Percentiles rank a stretch among this genome's conserved stretches.
phyloP scores from a whole-genome alignment of 2,888 invertebrate genomes.

The Leucophenga maculata region DNA sequence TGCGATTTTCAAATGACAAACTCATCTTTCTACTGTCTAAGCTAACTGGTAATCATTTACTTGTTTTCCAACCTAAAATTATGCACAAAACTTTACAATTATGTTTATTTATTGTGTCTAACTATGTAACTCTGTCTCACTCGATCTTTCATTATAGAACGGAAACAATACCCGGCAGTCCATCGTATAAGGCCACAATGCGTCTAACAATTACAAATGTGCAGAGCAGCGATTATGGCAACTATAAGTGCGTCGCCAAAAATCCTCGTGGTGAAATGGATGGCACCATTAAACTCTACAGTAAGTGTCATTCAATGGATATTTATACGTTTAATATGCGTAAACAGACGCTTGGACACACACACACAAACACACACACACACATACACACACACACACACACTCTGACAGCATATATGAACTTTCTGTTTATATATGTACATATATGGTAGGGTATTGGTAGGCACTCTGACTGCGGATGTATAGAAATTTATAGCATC shows the following conservation, averaged over 20 bases:
- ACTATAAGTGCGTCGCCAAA: slow-evolving; percentile 89
- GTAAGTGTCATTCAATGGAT: slow-evolving; percentile 76
- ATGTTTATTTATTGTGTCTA: slow-evolving; percentile 21
- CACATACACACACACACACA: too few relatives aligned
- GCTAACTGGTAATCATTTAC: slow-evolving; percentile 14
- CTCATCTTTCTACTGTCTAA: neutral
- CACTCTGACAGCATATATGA: too few relatives aligned
- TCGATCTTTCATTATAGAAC: slow-evolving; percentile 70
- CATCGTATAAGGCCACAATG: slow-evolving; percentile 91
- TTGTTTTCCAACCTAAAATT: slow-evolving; percentile 14
- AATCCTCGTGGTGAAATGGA: slow-evolving; percentile 93
- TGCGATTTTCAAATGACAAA: neutral
- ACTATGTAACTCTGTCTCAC: neutral
- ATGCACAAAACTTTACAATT: slow-evolving; percentile 25
- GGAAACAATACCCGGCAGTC: slow-evolving; percentile 80
- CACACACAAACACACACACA: slow-evolving; percentile 13
- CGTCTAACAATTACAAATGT: slow-evolving; percentile 86
- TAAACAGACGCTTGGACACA: slow-evolving; percentile 21
- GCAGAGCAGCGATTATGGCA: slow-evolving; percentile 86
- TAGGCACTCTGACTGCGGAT: slow-evolving; percentile 25
- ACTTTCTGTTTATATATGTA: too few relatives aligned
- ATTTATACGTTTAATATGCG: slow-evolving; percentile 55
- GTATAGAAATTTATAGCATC: slow-evolving; percentile 11
- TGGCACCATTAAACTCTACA: slow-evolving; percentile 89
- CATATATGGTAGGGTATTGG: too few relatives aligned